phyloP scores from a whole-genome alignment of 1,140 invertebrate species.

The Panagrolaimus sp. region DNA sequence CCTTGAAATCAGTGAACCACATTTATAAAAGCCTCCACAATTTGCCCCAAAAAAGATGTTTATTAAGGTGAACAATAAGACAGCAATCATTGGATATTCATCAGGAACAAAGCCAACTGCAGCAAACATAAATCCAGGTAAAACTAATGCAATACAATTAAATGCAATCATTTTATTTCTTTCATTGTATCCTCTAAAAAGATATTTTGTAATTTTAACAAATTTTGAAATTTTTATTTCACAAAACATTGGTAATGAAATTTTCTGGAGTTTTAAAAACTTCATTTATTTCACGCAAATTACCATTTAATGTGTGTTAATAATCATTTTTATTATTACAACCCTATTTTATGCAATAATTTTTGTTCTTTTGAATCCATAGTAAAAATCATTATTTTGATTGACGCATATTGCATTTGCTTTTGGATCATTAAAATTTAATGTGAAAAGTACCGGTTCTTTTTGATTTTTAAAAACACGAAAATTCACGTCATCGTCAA shows the following conservation, averaged over 20 bases:
- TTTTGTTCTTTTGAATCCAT: too few species aligned
- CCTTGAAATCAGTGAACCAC: conserved; percentile 39
- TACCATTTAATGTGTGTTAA: too few species aligned
- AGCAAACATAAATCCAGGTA: conserved; percentile 38
- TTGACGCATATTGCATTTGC: conserved; percentile 17
- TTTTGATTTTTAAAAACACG: background rate
- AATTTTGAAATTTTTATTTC: too few species aligned
- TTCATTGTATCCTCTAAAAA: conserved; percentile 36
- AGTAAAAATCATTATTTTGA: too few species aligned
- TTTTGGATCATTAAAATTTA: conserved; percentile 20
- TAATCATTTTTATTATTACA: too few species aligned
- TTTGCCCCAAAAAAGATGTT: conserved; percentile 41
- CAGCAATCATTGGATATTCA: conserved; percentile 21
- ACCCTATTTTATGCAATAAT: too few species aligned
- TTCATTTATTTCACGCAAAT: too few species aligned
- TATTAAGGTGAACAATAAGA: conserved; percentile 36
- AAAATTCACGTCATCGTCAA: background rate
- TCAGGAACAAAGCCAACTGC: conserved; percentile 41
- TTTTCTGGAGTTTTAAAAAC: too few species aligned
- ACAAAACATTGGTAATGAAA: too few species aligned
- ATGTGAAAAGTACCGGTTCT: background rate
- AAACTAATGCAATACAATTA: conserved; percentile 42
- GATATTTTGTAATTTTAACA: too few species aligned
- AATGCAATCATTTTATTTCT: conserved; percentile 43
- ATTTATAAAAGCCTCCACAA: conserved; percentile 49